A percentile compares a stretch with the other conserved stretches of the same genome.
Evolutionary conservation across 2,888 invertebrate species (phyloP).

Genomic region (Pilophorus perplexus): DNA sequence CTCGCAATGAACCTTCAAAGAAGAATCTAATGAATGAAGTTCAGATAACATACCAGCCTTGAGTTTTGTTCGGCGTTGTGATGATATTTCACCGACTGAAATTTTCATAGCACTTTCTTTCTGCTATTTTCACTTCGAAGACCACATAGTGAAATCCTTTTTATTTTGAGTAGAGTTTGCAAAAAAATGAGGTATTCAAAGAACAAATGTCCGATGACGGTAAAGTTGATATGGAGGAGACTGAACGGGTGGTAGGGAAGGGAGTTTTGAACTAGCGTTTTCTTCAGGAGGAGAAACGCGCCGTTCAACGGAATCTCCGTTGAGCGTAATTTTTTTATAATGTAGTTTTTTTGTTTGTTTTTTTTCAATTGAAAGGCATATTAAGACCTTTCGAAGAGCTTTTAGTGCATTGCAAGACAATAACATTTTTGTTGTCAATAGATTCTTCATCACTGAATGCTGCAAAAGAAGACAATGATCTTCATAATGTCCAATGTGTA

Average conservation of each 20-base stretch:
- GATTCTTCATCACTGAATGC: no score
- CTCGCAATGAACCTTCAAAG: no score
- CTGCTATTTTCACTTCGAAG: conserved; percentile 11
- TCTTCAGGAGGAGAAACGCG: conserved; percentile 5
- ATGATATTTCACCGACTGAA: no score
- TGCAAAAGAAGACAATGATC: no score
- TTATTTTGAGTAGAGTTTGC: not conserved
- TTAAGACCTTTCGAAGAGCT: not conserved
- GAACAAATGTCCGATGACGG: conserved; percentile 19
- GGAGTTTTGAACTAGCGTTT: conserved; percentile 1
- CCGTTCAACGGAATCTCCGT: conserved; percentile 3
- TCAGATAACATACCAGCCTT: no score
- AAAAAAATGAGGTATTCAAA: conserved; percentile 10
- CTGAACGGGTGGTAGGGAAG: conserved; percentile 31
- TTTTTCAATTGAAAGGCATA: not conserved
- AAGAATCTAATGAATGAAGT: no score
- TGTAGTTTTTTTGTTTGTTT: not conserved
- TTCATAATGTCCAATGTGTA: no score
- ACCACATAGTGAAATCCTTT: conserved; percentile 19
- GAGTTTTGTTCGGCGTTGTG: no score
- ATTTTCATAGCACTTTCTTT: no score
- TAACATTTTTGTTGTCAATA: no score
- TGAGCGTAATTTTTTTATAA: not conserved
- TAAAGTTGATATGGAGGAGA: conserved; percentile 18
- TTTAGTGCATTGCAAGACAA: no score